Conservation (phyloP, 2,797 vertebrate species). For the Craterocephalus amniculus region DNA sequence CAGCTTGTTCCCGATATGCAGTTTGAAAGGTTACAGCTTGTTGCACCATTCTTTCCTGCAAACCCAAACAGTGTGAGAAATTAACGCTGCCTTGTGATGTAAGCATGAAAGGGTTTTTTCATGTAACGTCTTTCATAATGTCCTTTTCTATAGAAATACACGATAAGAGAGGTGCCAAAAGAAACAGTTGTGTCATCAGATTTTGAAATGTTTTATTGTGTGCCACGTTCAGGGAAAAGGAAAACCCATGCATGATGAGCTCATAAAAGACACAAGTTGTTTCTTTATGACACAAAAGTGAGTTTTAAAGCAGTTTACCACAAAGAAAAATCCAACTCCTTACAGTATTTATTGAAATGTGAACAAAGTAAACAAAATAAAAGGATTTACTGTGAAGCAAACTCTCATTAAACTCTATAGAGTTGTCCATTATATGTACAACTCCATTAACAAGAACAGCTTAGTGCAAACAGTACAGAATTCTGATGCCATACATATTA, state of each 20-base stretch:
- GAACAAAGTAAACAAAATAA: background rate
- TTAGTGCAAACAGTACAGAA: background rate
- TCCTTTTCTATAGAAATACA: background rate
- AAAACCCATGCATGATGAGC: background rate
- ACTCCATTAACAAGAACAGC: background rate
- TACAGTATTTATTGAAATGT: background rate
- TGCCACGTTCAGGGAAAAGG: background rate
- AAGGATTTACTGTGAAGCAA: background rate
- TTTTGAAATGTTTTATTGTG: background rate
- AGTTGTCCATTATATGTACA: background rate
- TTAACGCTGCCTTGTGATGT: background rate
- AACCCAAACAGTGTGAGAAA: background rate
- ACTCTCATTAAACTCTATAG: background rate
- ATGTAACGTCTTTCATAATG: background rate
- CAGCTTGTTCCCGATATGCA: slow-evolving; percentile 16
- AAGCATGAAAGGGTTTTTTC: background rate
- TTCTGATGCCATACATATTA: background rate
- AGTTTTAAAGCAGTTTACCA: background rate
- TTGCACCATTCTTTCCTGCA: background rate
- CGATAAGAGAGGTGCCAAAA: background rate
- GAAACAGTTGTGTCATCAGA: background rate
- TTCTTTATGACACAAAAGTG: too few species aligned
- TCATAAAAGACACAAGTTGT: background rate
- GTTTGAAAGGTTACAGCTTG: background rate
- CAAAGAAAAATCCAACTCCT: background rate